These are phyloP conservation scores for Cephus pygmeus DNA, from an alignment of 2,888 invertebrate species.

Conservation along the genomic window DNA sequence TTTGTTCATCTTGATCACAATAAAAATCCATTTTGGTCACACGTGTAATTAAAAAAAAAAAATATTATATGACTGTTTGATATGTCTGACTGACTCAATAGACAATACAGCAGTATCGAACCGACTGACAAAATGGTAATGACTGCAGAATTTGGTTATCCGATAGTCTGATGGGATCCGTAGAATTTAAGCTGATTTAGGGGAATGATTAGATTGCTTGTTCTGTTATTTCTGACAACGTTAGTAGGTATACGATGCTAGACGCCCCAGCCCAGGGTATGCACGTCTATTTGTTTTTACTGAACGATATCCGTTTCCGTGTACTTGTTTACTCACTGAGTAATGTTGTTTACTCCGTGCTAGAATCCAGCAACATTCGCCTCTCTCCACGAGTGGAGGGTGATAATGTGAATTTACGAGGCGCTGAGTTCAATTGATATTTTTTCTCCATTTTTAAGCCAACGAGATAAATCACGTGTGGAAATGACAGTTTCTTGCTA, in stretches of 20 bases:
- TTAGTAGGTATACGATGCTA: background rate
- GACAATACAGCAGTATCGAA: background rate
- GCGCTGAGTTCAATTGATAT: background rate
- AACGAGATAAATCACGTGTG: slow-evolving; percentile 1
- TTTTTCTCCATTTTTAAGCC: background rate
- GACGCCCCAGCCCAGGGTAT: background rate
- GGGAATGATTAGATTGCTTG: background rate
- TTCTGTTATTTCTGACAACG: background rate
- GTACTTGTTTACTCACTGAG: slow-evolving; percentile 3
- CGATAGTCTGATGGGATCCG: background rate
- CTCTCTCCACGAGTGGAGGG: background rate
- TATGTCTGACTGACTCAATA: background rate
- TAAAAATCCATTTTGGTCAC: background rate
- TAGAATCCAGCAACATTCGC: background rate
- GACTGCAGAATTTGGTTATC: background rate
- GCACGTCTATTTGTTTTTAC: background rate
- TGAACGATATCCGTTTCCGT: background rate
- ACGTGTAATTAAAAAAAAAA: background rate
- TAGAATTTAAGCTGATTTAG: background rate
- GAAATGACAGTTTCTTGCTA: slow-evolving; percentile 24
- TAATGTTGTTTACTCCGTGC: slow-evolving; percentile 3
- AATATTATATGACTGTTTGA: background rate
- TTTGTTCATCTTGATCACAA: background rate
- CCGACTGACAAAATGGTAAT: background rate
- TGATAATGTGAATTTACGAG: slow-evolving; percentile 34